Evolutionary conservation across 1,140 invertebrate genomes (phyloP), one percentile per base, ranked within the genome.

Genomic region (Asbolus verrucosus): DNA sequence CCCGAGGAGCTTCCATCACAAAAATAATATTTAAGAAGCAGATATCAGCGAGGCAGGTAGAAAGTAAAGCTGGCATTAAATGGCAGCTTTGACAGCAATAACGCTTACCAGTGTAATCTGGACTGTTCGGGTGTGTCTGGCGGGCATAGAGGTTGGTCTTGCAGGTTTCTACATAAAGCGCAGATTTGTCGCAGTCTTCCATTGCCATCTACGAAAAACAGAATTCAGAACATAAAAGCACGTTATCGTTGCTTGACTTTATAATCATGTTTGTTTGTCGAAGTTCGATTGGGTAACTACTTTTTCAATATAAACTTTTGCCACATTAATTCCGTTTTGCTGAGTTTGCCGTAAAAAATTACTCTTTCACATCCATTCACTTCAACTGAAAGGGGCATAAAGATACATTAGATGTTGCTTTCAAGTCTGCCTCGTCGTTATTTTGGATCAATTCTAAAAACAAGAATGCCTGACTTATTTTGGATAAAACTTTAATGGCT

Each of bases 51-150:
- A n/a, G n/a, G n/a, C n/a, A n/a, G n/a, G n/a, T n/a, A n/a, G n/a
- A 27, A 4, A 27, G 24, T 27, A 27, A 27, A 27, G 3, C 8
- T 27, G 24, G 3, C 24, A 27, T 27, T 27, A 27, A 27, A 27
- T 27, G 24, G 8, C 3, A 8, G 8, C 24, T 27, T 27, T 27
- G 24, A 27, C 8, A 8, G 24, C 8, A 3, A 8, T 27, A 65
- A 33, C 38, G 79, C 76, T 80, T 78, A 83, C 82, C 82, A 76
- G 82, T 82, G 69, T 83, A 83, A 77, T 83, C 82, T 65, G 81
- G 81, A 72, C 80, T 80, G 77, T 83, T 81, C 71, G 66, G 67
- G 15, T 72, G 73, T 27, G 70, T 65, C 39, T 66, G 72, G n/a
- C 50, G 70, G 31, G 66, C 54, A 19, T 68, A 68, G 14, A 68